phyloP scores from a whole-genome alignment of 1,140 invertebrate species.

The Harlomillsia oculata region DNA sequence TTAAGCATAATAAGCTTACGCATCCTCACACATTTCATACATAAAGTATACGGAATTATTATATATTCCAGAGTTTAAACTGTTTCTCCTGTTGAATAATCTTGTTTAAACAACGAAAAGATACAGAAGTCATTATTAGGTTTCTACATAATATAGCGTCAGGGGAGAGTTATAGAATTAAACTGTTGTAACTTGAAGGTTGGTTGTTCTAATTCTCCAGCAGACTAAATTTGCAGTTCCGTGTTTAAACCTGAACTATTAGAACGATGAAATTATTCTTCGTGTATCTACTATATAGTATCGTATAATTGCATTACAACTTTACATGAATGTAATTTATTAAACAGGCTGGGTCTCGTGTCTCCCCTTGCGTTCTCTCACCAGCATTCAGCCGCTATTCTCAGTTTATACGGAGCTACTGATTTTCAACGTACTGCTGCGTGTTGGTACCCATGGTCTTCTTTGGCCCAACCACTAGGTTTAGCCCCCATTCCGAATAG shows the following conservation, averaged over 20 bases:
- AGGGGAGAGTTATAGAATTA: no score
- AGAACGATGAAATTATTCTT: neutral
- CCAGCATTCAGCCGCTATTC: constrained; percentile 34
- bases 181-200: no score
- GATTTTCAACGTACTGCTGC: constrained; percentile 34
- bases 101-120: no score
- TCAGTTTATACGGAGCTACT: constrained; percentile 35
- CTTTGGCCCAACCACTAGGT: constrained; percentile 26
- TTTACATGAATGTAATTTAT: neutral
- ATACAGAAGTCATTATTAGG: no score
- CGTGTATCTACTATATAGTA: neutral
- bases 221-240: neutral
- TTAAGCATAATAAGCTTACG: no score
- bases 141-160: no score
- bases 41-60: no score
- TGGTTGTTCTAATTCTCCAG: neutral
- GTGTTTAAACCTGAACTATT: neutral
- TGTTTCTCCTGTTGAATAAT: no score
- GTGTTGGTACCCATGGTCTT: constrained; percentile 35
- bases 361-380: constrained; percentile 33
- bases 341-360: constrained; percentile 29
- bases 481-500: constrained; percentile 24
- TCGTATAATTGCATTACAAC: neutral
- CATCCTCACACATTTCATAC: no score
- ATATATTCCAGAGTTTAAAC: no score